Conservation (phyloP, 2,113 vertebrate species). For the Dryoscopus gambensis region DNA sequence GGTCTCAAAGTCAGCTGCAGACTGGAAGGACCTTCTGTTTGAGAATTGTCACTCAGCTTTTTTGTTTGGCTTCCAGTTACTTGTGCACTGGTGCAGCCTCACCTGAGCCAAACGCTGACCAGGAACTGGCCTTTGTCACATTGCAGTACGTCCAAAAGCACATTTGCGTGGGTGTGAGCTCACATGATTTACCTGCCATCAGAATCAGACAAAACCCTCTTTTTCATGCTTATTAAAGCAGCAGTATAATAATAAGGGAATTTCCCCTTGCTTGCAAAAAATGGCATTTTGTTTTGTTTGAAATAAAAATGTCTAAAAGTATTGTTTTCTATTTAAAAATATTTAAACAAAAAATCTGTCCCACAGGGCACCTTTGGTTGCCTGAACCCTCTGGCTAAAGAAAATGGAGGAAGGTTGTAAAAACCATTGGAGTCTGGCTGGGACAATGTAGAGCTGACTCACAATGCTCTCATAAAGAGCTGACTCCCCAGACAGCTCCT, state of each 20-base stretch:
- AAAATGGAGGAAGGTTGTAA: not conserved
- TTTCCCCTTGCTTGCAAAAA: not conserved
- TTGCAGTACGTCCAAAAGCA: not conserved
- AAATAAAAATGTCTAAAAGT: not conserved
- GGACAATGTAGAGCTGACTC: not conserved
- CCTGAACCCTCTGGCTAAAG: not conserved
- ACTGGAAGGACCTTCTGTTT: not conserved
- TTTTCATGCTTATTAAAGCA: not conserved
- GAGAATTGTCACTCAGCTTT: not conserved
- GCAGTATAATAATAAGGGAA: fast-evolving
- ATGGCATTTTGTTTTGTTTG: not conserved
- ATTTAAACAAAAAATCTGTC: not conserved
- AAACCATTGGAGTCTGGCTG: not conserved
- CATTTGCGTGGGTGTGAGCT: not conserved
- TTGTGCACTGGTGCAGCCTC: not conserved
- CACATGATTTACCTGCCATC: not conserved
- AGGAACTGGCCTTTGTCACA: not conserved
- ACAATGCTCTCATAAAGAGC: not conserved
- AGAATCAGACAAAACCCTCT: not conserved
- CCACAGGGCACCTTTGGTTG: not conserved
- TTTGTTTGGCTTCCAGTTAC: not conserved
- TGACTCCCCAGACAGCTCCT: not conserved
- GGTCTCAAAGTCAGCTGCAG: not conserved
- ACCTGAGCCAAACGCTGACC: not conserved
- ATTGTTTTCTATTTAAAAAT: too few relatives aligned